phyloP scores from a whole-genome alignment of 1,140 invertebrate species.

The Ganaspis sp. region DNA sequence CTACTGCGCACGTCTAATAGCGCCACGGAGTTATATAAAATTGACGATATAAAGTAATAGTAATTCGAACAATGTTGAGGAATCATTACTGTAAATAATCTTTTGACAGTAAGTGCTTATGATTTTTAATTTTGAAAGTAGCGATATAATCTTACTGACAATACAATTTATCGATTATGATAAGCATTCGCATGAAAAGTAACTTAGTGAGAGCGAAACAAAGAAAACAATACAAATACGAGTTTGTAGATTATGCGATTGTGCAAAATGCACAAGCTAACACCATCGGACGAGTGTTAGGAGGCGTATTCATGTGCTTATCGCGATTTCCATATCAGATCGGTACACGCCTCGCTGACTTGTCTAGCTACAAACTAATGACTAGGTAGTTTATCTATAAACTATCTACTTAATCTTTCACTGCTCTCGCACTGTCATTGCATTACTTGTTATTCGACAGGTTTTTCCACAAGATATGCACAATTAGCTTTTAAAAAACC shows the following conservation, averaged over 20 bases:
- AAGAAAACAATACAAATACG: conserved; percentile 27
- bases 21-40: background rate
- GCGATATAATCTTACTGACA: conserved; percentile 27
- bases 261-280: conserved; percentile 27
- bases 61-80: background rate
- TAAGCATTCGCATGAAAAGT: conserved; percentile 17
- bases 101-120: conserved; percentile 1
- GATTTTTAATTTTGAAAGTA: conserved; percentile 1
- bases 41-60: background rate
- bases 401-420: conserved; percentile 16
- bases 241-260: conserved; percentile 26
- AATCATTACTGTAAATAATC: background rate
- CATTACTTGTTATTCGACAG: background rate
- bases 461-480: background rate
- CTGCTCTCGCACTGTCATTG: conserved; percentile 19
- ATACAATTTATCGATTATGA: conserved; percentile 26
- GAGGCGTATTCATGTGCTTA: conserved; percentile 22
- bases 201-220: conserved; percentile 14
- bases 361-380: conserved; percentile 29
- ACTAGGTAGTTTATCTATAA: conserved; percentile 27
- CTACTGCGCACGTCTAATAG: background rate
- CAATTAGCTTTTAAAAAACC: background rate
- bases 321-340: conserved; percentile 27
- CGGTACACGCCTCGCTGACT: conserved; percentile 6
- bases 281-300: conserved; percentile 14